phyloP scores from a whole-genome alignment of 1,140 invertebrate genomes.

The Eciton burchellii region DNA sequence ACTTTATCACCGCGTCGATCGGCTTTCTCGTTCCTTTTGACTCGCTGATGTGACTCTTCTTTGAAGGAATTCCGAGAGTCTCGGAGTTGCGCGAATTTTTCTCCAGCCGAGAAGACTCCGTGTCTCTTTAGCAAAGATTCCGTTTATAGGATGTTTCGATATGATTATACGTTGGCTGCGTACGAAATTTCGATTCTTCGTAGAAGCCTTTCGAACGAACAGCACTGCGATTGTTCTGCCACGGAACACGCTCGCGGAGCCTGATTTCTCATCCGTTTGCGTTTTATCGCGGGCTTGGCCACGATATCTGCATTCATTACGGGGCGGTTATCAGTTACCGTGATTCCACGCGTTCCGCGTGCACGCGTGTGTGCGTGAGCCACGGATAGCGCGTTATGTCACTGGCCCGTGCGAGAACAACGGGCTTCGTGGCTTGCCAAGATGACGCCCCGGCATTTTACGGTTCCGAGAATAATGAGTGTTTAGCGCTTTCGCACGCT shows the following conservation, averaged over 20 bases:
- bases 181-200: no score
- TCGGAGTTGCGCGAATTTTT: no score
- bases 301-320: background rate
- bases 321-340: background rate
- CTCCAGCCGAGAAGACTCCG: no score
- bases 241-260: background rate
- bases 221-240: no score
- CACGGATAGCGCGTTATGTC: constrained; percentile 68
- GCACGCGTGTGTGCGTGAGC: background rate
- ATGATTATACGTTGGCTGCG: no score
- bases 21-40: no score
- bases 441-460: constrained; percentile 46
- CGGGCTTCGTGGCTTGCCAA: constrained; percentile 46
- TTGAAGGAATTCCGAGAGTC: no score
- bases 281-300: background rate
- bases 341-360: background rate
- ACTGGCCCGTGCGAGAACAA: constrained; percentile 52
- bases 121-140: no score
- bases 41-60: no score
- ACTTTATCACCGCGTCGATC: no score
- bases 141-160: no score
- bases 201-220: no score
- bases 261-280: background rate
- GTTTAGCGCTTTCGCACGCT: constrained; percentile 57
- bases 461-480: constrained; percentile 59